Evolutionary conservation across 2,888 invertebrate species (phyloP).

Genomic region (Chrysomela aeneicollis): DNA sequence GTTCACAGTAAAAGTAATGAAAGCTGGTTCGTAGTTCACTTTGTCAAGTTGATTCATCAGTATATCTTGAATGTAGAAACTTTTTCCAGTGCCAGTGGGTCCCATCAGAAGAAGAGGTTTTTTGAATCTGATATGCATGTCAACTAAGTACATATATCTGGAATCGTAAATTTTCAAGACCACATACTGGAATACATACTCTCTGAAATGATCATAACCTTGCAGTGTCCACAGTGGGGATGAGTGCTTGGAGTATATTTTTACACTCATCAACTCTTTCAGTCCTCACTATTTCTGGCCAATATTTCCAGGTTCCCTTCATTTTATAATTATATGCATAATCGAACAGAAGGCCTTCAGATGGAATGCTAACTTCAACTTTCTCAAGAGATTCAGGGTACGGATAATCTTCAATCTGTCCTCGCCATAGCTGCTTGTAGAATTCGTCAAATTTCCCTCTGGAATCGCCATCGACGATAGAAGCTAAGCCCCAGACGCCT

Average conservation of each 20-base stretch:
- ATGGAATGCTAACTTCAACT: conserved; percentile 77
- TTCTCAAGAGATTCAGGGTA: conserved; percentile 71
- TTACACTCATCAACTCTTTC: conserved; percentile 71
- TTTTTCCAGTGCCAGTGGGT: conserved; percentile 88
- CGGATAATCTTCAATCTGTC: conserved; percentile 61
- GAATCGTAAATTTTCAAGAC: conserved; percentile 14
- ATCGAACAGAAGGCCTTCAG: conserved; percentile 82
- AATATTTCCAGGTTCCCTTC: conserved; percentile 88
- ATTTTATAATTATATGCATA: conserved; percentile 79
- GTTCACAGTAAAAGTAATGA: conserved; percentile 84
- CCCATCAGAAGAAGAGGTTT: conserved; percentile 79
- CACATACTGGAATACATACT: too few species aligned
- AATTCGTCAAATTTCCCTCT: conserved; percentile 73
- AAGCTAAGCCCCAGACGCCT: conserved; percentile 84
- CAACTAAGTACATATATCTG: conserved; percentile 76
- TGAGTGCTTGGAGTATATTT: conserved; percentile 75
- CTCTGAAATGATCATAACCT: conserved; percentile 48
- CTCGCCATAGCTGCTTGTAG: conserved; percentile 66
- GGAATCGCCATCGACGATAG: conserved; percentile 77
- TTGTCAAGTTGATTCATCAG: conserved; percentile 74
- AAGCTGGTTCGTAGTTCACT: conserved; percentile 76
- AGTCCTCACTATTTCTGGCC: conserved; percentile 77
- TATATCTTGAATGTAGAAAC: conserved; percentile 78
- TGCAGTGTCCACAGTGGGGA: conserved; percentile 88
- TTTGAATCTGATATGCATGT: conserved; percentile 76